Base-by-base conservation (phyloP, 1,140 invertebrate species). In the Leguminivora glycinivorella region DNA sequence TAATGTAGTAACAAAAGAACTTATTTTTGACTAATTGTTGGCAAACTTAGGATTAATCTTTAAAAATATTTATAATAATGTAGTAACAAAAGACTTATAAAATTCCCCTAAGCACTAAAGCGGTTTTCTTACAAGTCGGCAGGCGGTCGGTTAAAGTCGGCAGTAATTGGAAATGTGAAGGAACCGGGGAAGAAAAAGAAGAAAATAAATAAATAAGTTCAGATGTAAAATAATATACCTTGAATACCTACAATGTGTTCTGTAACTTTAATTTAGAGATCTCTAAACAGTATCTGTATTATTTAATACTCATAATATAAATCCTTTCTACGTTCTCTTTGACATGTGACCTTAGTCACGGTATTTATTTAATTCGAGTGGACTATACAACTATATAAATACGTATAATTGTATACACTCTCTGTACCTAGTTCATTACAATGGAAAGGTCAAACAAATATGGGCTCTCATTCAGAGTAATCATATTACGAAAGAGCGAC, bases 391-490 rank as follows among this genome's bases (percentile, higher is more conserved):
- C 56, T 60, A n/a, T 47, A 47, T 17, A n/a, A n/a, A n/a, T n/a
- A n/a, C n/a, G 7, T 29, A n/a, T 58, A 58, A 19, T 19, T n/a
- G 14, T 25, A 17, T 26, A 58, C 25, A 26, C 56, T 58, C 12
- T 58, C 29, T 58, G 4, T 26, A 26, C 56, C 24, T n/a, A 29
- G 56, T 29, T 34, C 58, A 63, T 63, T 63, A 63, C 58, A 63
- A 63, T 63, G 17, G 58, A 63, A 60, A 63, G 58, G 58, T 63
- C 58, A 63, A 34, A 63, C 58, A 63, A 63, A 63, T 63, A 63
- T 63, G 58, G 58, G 29, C 26, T 31, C 26, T 63, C 26, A 63
- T 63, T 31, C 26, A 31, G 31, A 63, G 25, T 63, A 63, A 63
- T 63, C 58, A 22, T 6, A 34, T 31, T 31, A 19, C 58, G 58